phyloP scores from a whole-genome alignment of 2,797 vertebrate species.

The Sphenopsis melanotis region DNA sequence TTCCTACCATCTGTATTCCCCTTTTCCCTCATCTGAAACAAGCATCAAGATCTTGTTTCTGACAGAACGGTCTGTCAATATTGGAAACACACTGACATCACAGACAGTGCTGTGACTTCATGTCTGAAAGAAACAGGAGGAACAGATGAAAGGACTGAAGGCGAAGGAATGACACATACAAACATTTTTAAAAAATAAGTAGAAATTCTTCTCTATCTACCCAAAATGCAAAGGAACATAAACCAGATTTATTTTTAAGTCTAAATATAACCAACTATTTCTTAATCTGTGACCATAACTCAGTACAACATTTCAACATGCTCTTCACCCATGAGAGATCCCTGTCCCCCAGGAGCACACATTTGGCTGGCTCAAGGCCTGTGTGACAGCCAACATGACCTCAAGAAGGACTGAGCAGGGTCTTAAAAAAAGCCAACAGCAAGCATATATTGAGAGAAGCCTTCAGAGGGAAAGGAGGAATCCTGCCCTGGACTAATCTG shows the following conservation, averaged over 20 bases:
- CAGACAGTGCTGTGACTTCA: constrained; percentile 63
- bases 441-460: neutral
- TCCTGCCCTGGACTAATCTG: neutral
- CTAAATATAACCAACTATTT: constrained; percentile 19
- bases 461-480: neutral
- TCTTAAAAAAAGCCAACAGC: neutral
- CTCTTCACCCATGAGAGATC: neutral
- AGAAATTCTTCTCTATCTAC: constrained; percentile 5
- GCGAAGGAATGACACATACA: constrained; percentile 27
- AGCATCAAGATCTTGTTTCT: constrained; percentile 62
- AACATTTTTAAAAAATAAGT: constrained; percentile 17
- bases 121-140: constrained; percentile 56
- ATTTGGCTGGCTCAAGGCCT: neutral
- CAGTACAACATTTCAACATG: neutral
- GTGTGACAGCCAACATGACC: neutral
- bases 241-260: constrained; percentile 12
- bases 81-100: constrained; percentile 61
- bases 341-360: neutral
- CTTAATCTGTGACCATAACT: neutral
- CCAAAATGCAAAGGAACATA: neutral
- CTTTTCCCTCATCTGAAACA: constrained; percentile 61
- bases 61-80: constrained; percentile 60
- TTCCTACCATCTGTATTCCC: constrained; percentile 52
- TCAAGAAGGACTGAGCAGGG: neutral
- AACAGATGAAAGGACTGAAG: constrained; percentile 62